These are phyloP conservation scores for Nestor notabilis DNA, from an alignment of 2,113 vertebrate genomes.

Conservation along the genomic window DNA sequence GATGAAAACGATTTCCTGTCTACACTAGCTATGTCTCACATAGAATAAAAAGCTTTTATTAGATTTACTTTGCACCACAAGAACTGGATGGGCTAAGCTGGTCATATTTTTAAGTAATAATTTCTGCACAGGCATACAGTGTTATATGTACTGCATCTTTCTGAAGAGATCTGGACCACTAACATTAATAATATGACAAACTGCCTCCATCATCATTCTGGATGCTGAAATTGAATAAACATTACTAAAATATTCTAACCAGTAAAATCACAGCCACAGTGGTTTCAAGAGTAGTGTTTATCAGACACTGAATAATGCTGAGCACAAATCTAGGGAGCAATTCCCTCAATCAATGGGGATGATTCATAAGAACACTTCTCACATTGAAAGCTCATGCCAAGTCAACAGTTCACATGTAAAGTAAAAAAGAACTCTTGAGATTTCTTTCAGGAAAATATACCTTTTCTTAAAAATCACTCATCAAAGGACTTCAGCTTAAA, in stretches of 20 bases:
- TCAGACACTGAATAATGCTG: background rate
- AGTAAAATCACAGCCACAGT: background rate
- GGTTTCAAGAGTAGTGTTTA: background rate
- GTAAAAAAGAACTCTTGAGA: background rate
- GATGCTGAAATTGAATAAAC: conserved; percentile 29
- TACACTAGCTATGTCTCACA: background rate
- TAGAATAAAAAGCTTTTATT: conserved; percentile 33
- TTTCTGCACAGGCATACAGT: background rate
- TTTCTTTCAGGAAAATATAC: background rate
- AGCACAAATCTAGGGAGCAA: background rate
- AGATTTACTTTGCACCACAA: conserved; percentile 40
- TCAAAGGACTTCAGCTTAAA: background rate
- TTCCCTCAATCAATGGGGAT: background rate
- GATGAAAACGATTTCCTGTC: conserved; percentile 46
- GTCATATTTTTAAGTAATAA: conserved; percentile 2
- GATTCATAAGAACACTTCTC: background rate
- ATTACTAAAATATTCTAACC: conserved; percentile 40
- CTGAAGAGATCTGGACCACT: background rate
- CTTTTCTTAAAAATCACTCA: background rate
- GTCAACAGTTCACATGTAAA: background rate
- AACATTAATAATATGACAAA: conserved; percentile 16
- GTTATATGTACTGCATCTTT: background rate
- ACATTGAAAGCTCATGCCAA: background rate
- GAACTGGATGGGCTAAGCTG: conserved; percentile 11
- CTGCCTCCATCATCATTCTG: background rate